A percentile compares a stretch with the other conserved stretches of the same genome.
These are phyloP conservation scores for Hemibagrus wyckioides DNA, from an alignment of 2,113 vertebrate genomes.

Conservation along the genomic window DNA sequence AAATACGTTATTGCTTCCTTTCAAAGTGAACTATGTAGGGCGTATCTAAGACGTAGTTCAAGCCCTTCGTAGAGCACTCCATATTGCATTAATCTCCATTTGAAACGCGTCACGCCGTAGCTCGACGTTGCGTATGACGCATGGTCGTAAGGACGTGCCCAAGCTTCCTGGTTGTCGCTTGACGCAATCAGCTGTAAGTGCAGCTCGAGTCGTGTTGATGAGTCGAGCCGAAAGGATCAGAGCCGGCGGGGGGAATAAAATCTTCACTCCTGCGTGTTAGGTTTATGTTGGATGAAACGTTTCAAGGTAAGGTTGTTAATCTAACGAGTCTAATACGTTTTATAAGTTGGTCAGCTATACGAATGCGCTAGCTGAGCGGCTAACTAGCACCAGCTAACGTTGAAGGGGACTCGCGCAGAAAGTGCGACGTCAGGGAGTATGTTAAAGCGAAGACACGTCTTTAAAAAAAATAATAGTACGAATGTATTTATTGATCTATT, in stretches of 20 bases:
- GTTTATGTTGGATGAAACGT: conserved; percentile 14
- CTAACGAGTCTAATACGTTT: background rate
- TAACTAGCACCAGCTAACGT: conserved; percentile 5
- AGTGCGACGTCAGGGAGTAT: background rate
- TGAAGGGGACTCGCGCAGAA: background rate
- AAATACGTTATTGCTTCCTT: background rate
- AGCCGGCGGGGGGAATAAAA: background rate
- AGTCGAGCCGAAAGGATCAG: background rate
- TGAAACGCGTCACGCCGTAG: background rate
- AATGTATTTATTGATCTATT: background rate
- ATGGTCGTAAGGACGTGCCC: background rate
- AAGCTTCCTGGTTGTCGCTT: conserved; percentile 29
- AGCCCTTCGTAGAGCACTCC: background rate
- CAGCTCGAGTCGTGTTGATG: background rate
- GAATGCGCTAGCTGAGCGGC: background rate
- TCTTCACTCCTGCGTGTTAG: background rate
- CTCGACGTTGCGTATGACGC: background rate
- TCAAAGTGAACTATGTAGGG: background rate
- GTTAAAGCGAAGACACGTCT: background rate
- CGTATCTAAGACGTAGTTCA: too few relatives aligned
- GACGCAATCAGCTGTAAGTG: conserved; percentile 46
- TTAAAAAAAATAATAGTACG: background rate
- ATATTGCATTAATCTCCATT: background rate
- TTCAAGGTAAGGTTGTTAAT: background rate
- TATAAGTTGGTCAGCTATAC: background rate